Percentiles rank a stretch among this genome's conserved stretches.
phyloP scores from a whole-genome alignment of 2,797 vertebrate species.

The Otolemur crassicaudatus region DNA sequence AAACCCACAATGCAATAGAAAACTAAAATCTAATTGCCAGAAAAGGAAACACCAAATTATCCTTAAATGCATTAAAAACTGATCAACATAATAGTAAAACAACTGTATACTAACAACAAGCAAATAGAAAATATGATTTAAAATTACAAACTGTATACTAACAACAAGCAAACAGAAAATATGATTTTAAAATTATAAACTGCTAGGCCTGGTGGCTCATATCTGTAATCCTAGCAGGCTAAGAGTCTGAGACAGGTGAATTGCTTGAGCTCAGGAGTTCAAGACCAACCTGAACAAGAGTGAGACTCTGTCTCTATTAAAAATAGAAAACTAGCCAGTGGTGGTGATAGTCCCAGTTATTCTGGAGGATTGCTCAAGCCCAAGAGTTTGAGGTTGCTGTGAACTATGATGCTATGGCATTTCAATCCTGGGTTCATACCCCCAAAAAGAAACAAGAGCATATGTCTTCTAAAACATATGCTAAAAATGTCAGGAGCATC shows the following conservation, averaged over 20 bases:
- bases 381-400: no score
- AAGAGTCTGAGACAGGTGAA: no score
- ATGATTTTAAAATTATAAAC: not conserved
- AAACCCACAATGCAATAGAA: not conserved
- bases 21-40: not conserved
- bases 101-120: not conserved
- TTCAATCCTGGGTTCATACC: not conserved
- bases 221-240: no score
- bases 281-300: no score
- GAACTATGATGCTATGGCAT: not conserved
- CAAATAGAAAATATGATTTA: not conserved
- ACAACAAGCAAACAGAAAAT: not conserved
- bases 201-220: no score
- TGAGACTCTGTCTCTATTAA: no score
- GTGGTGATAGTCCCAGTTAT: no score
- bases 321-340: no score
- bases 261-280: no score
- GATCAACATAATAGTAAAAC: not conserved
- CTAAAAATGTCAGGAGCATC: not conserved
- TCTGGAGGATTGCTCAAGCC: no score
- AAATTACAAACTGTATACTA: not conserved
- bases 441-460: not conserved
- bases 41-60: not conserved
- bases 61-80: not conserved
- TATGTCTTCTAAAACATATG: not conserved